These are phyloP conservation scores for Zosterops borbonicus DNA, from an alignment of 2,113 vertebrate genomes.

Conservation along the genomic window DNA sequence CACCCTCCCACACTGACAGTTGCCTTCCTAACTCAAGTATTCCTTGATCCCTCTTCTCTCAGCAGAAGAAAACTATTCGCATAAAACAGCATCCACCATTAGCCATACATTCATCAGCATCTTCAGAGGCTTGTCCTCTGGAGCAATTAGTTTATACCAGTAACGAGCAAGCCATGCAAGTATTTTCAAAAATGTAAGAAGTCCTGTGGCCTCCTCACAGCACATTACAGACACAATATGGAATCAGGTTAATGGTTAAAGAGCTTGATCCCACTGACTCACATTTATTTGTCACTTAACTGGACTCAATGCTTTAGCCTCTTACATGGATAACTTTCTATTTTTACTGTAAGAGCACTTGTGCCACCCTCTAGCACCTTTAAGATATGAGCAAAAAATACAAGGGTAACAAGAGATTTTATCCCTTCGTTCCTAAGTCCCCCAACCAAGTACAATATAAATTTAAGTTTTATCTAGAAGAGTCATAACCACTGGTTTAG, in stretches of 20 bases:
- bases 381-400: background rate
- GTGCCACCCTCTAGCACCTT: background rate
- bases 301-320: background rate
- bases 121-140: background rate
- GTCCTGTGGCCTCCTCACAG: background rate
- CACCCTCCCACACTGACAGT: rapidly evolving
- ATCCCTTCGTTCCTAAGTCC: background rate
- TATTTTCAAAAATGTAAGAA: background rate
- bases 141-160: background rate
- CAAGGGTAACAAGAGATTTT: background rate
- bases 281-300: background rate
- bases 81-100: background rate
- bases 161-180: background rate
- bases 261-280: background rate
- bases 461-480: background rate
- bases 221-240: background rate
- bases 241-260: background rate
- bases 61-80: background rate
- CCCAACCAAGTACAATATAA: background rate
- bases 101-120: background rate
- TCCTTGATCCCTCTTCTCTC: background rate
- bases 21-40: background rate
- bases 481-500: background rate
- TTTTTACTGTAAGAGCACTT: background rate
- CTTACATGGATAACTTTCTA: background rate